These are phyloP conservation scores for Meda fulgida DNA, from an alignment of 2,797 vertebrate species.

Conservation along the genomic window DNA sequence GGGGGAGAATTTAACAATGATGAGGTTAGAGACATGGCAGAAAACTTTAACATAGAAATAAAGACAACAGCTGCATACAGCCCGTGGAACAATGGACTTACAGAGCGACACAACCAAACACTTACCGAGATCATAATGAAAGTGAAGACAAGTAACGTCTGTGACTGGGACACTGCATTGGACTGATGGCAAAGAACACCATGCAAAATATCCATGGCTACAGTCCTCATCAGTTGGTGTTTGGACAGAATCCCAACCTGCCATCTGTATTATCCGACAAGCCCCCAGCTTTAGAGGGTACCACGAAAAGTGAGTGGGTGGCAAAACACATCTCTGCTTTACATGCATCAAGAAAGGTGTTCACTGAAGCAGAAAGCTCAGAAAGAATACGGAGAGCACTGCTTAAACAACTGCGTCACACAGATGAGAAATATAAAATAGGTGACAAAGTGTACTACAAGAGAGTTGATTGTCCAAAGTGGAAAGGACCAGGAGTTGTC, in stretches of 20 bases:
- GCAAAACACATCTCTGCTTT: constrained; percentile 40
- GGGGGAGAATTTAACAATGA: no score
- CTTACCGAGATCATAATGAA: constrained; percentile 46
- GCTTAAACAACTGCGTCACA: constrained; percentile 27
- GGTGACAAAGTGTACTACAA: constrained; percentile 52
- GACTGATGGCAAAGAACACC: constrained; percentile 54
- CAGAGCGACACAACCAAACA: constrained; percentile 32
- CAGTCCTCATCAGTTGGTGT: constrained; percentile 41
- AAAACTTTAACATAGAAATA: no score
- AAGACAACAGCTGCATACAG: no score
- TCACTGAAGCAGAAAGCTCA: constrained; percentile 58
- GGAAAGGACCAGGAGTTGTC: constrained; percentile 57
- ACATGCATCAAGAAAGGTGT: constrained; percentile 53
- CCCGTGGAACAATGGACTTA: no score
- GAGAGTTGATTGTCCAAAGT: constrained; percentile 43
- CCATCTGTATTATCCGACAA: constrained; percentile 52
- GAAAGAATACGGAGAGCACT: constrained; percentile 54
- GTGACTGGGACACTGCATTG: constrained; percentile 47
- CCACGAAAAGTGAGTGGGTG: constrained; percentile 31
- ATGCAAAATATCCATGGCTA: constrained; percentile 47
- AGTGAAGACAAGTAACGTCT: constrained; percentile 33
- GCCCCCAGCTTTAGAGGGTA: constrained; percentile 34
- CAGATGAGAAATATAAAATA: constrained; percentile 54
- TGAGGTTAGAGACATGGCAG: no score
- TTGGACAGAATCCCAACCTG: constrained; percentile 52